phyloP scores from a whole-genome alignment of 2,888 invertebrate species.

The Portevinia maculata region DNA sequence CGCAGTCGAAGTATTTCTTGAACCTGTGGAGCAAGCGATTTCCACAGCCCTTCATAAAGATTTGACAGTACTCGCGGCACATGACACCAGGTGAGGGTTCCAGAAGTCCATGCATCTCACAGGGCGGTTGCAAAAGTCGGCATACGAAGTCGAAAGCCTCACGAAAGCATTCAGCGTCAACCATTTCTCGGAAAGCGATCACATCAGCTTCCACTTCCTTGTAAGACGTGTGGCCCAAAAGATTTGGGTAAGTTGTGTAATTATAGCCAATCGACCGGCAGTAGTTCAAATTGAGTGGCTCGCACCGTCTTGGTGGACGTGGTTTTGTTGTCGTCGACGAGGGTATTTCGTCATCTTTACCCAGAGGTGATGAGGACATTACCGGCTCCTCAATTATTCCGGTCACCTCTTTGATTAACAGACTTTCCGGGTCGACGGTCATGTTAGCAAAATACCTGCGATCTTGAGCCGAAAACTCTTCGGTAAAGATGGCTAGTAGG shows the following conservation, averaged over 20 bases:
- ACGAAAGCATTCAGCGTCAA: constrained; percentile 95
- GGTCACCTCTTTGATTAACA: constrained; percentile 85
- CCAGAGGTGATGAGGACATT: constrained; percentile 82
- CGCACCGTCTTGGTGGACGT: constrained; percentile 87
- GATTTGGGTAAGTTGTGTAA: constrained; percentile 92
- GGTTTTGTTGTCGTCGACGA: constrained; percentile 83
- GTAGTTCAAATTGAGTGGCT: constrained; percentile 86
- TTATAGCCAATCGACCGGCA: constrained; percentile 91
- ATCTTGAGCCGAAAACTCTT: constrained; percentile 86
- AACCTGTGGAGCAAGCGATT: constrained; percentile 88
- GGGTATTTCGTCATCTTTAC: constrained; percentile 81
- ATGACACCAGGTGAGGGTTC: constrained; percentile 81
- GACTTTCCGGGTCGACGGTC: constrained; percentile 86
- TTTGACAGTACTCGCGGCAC: constrained; percentile 92
- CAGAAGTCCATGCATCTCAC: constrained; percentile 87
- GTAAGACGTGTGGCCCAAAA: constrained; percentile 85
- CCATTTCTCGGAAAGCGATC: constrained; percentile 92
- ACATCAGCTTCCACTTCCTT: constrained; percentile 89
- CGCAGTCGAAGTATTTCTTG: constrained; percentile 89
- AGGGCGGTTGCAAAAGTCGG: constrained; percentile 92
- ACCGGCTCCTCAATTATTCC: constrained; percentile 81
- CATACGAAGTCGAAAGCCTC: constrained; percentile 95
- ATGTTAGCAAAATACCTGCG: constrained; percentile 86
- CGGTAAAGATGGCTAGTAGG: constrained; percentile 86
- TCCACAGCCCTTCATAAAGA: constrained; percentile 93